Conservation (phyloP, 2,888 invertebrate genomes). For the Lasioglossum villosulum region DNA sequence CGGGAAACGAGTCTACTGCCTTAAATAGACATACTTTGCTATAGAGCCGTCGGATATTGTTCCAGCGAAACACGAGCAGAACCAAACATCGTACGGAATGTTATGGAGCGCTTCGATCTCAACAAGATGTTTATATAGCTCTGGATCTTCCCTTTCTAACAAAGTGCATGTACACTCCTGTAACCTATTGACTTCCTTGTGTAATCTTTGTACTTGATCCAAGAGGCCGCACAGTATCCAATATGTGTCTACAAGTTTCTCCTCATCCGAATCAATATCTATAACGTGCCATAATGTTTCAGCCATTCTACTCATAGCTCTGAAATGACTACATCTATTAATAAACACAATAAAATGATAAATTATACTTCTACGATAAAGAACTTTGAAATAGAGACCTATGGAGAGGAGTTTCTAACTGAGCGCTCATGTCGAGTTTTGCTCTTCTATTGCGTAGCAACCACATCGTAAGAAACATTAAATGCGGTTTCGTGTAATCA, state of each 20-base stretch:
- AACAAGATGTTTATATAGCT: slow-evolving; percentile 89
- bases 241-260: slow-evolving; percentile 89
- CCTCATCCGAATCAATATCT: slow-evolving; percentile 86
- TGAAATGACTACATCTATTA: slow-evolving; percentile 54
- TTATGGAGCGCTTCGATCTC: slow-evolving; percentile 88
- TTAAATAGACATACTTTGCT: slow-evolving; percentile 87
- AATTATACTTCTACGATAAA: neutral
- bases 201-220: slow-evolving; percentile 88
- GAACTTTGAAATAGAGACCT: slow-evolving; percentile 69
- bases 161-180: slow-evolving; percentile 88
- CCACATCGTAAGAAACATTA: slow-evolving; percentile 93
- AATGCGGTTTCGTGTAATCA: slow-evolving; percentile 87
- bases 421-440: slow-evolving; percentile 82
- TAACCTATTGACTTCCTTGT: slow-evolving; percentile 88
- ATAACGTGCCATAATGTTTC: slow-evolving; percentile 90
- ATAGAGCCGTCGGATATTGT: slow-evolving; percentile 92
- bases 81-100: slow-evolving; percentile 92
- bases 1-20: too few species aligned
- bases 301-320: slow-evolving; percentile 85
- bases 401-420: slow-evolving; percentile 79
- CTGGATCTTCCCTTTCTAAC: slow-evolving; percentile 92
- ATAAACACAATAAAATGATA: neutral
- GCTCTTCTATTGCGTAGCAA: slow-evolving; percentile 90
- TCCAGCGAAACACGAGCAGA: slow-evolving; percentile 93
- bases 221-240: slow-evolving; percentile 93